Evolutionary conservation across 2,888 invertebrate genomes (phyloP), one percentile per base, ranked within the genome.

Genomic region (Brenthis daphne): DNA sequence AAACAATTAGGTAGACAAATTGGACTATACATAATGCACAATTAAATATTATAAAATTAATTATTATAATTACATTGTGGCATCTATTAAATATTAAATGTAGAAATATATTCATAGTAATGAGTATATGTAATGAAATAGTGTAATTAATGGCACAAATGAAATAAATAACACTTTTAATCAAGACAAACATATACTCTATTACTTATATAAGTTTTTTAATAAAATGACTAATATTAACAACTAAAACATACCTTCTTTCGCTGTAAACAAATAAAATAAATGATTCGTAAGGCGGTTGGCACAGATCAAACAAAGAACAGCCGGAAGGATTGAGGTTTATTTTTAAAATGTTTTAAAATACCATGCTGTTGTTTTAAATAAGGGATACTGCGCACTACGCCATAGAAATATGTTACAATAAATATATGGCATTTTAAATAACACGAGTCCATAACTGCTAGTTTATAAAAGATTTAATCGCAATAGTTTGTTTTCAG

Each of bases 201-300:
- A 43, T 43, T 11, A 43, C 3, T 43, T 43, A 43, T 43, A 43
- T 43, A 43, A 43, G 37, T 58, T 48, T 37, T 33, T 8, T 50
- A 16, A 60, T 33, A 14, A 37, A 53, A 51, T 16, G 8, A 53
- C 13, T n/a, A 64, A 63, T 33, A 33, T 53, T 51, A 57, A 54
- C 37, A n/a, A 71, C 74, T 75, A 68, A 78, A 68, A 79, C 89
- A 87, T 87, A 91, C 91, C 91, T 90, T 89, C 85, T 88, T 90
- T 75, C 86, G 86, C 90, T 91, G 90, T 75, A 89, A 90, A 87
- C 76, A 83, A 83, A 84, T 79, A 80, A 81, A 76, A 71, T 63
- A 78, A 74, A 75, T 70, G 61, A 74, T 67, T 69, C 37, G 70
- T 75, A 64, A 75, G 71, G 68, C 67, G 65, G 71, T 77, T 77